Percentiles rank a stretch among this genome's conserved stretches.
phyloP scores from a whole-genome alignment of 2,888 invertebrate species.

The Plemyria rubiginata region DNA sequence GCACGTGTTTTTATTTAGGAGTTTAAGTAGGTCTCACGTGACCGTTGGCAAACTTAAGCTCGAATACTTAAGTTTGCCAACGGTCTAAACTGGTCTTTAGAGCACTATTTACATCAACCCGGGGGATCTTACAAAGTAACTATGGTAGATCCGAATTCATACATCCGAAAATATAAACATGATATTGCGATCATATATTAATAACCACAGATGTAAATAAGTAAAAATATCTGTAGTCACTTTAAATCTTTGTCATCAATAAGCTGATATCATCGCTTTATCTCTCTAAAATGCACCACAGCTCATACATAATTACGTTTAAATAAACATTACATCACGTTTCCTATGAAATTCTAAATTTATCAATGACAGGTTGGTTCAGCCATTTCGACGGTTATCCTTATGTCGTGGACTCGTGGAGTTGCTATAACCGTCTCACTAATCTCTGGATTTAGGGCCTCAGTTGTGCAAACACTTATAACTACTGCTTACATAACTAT shows the following conservation, averaged over 20 bases:
- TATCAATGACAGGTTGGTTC: conserved; percentile 47
- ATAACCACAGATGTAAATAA: too few relatives aligned
- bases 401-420: conserved; percentile 16
- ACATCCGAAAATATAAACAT: too few relatives aligned
- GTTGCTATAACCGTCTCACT: conserved; percentile 26
- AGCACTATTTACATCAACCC: too few relatives aligned
- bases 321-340: conserved; percentile 49
- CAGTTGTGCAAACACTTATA: conserved; percentile 20
- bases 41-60: too few relatives aligned
- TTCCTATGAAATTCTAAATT: conserved; percentile 49
- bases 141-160: too few relatives aligned
- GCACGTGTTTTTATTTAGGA: too few relatives aligned
- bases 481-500: background rate
- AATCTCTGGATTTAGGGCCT: conserved; percentile 36
- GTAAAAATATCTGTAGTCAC: too few relatives aligned
- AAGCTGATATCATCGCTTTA: conserved; percentile 25
- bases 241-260: background rate
- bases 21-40: too few relatives aligned
- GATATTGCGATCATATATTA: background rate
- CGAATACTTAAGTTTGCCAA: too few relatives aligned
- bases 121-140: too few relatives aligned
- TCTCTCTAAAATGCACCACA: conserved; percentile 29
- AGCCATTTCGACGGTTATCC: conserved; percentile 33
- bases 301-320: conserved; percentile 27
- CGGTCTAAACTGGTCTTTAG: too few relatives aligned